phyloP scores from a whole-genome alignment of 2,888 invertebrate species.

The Desoria tigrina region DNA sequence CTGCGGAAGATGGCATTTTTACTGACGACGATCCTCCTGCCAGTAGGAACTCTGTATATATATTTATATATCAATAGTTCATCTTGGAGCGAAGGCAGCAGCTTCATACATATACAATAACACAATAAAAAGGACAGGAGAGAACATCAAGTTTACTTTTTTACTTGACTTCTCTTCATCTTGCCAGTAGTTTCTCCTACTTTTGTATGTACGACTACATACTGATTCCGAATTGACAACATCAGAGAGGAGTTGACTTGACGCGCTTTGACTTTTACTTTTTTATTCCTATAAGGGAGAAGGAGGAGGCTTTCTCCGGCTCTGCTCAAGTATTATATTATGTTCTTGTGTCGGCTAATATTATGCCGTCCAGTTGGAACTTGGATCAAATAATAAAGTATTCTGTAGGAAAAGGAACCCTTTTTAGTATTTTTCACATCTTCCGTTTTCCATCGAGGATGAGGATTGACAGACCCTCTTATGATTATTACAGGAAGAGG shows the following conservation, averaged over 20 bases:
- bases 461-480: too few species aligned
- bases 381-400: too few species aligned
- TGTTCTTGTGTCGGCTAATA: too few species aligned
- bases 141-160: slow-evolving; percentile 7
- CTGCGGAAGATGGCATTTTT: neutral
- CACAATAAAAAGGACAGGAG: slow-evolving; percentile 10
- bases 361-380: too few species aligned
- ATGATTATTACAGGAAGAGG: too few species aligned
- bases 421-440: too few species aligned
- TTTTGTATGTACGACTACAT: slow-evolving; percentile 8
- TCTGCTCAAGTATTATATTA: too few species aligned
- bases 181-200: neutral
- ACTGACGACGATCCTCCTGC: neutral
- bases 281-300: slow-evolving; percentile 10
- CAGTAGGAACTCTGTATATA: too few species aligned
- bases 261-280: slow-evolving; percentile 8
- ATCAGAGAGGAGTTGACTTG: slow-evolving; percentile 11
- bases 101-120: neutral
- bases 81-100: too few species aligned
- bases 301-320: neutral
- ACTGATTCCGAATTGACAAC: slow-evolving; percentile 13
- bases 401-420: too few species aligned
- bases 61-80: too few species aligned
- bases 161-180: neutral
- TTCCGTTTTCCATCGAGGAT: too few species aligned